Percentiles rank a stretch among this genome's conserved stretches.
These are phyloP conservation scores for Brienomyrus brachyistius DNA, from an alignment of 2,113 vertebrate genomes.

Conservation along the genomic window DNA sequence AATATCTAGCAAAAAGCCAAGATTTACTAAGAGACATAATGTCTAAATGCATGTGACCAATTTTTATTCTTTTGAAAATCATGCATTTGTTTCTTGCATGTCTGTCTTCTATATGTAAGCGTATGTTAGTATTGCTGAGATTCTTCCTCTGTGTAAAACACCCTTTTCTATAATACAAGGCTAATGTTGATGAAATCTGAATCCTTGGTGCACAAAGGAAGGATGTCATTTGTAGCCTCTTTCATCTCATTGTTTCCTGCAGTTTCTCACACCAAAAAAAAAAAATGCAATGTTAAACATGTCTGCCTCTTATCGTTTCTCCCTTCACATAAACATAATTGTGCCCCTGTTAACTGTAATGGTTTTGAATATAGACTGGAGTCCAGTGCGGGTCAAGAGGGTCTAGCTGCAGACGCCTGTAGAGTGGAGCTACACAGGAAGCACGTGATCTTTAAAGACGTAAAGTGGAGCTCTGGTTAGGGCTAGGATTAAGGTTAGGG, in stretches of 20 bases:
- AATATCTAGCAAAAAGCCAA: neutral
- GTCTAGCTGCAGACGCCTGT: too few relatives aligned
- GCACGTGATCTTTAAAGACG: too few relatives aligned
- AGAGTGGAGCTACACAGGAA: too few relatives aligned
- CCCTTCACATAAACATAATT: neutral
- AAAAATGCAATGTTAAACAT: neutral
- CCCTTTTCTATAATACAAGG: neutral
- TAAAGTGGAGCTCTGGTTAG: too few relatives aligned
- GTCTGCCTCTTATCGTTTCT: neutral
- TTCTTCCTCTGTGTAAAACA: neutral
- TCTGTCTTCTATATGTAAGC: neutral
- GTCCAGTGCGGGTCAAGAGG: neutral
- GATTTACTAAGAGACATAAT: neutral
- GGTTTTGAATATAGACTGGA: neutral
- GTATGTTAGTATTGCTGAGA: neutral
- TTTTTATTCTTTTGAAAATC: neutral
- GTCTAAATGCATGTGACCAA: neutral
- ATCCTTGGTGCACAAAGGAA: conserved; percentile 5
- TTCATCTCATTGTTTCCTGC: neutral
- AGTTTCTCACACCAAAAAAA: neutral
- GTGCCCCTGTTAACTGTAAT: neutral
- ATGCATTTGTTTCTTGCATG: neutral
- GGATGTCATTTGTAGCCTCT: neutral
- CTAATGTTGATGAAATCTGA: conserved; percentile 1
- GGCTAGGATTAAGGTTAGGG: too few relatives aligned